Percentiles rank a stretch among this genome's conserved stretches.
Evolutionary conservation across 1,140 invertebrate genomes (phyloP).

Genomic region (Ptiloglossa arizonensis): DNA sequence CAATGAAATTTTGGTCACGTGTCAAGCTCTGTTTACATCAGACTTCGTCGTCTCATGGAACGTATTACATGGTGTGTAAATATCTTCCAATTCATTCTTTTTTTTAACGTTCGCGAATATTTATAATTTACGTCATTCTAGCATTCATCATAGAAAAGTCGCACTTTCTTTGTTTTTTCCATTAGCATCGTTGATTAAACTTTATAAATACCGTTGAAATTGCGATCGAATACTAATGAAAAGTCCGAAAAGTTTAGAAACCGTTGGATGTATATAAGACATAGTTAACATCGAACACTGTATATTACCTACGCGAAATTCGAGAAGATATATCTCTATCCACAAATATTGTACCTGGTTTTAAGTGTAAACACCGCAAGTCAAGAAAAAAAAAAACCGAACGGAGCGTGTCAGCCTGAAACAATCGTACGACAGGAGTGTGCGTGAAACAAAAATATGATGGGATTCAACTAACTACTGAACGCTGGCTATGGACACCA

Average conservation of each 20-base stretch:
- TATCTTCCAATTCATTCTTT: conserved; percentile 8
- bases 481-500: conserved; percentile 6
- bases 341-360: conserved; percentile 65
- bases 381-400: background rate
- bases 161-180: background rate
- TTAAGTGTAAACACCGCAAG: conserved; percentile 55
- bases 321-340: conserved; percentile 49
- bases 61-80: background rate
- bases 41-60: no score
- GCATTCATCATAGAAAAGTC: background rate
- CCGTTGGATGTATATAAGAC: conserved; percentile 46
- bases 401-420: background rate
- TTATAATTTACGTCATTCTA: background rate
- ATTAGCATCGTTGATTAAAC: conserved; percentile 1
- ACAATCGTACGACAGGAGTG: conserved; percentile 5
- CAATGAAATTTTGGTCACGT: no score
- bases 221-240: background rate
- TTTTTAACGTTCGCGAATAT: conserved; percentile 25
- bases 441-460: background rate
- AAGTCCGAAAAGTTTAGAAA: conserved; percentile 20
- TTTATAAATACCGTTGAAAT: background rate
- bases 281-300: conserved; percentile 63
- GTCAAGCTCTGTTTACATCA: no score
- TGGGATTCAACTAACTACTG: background rate
- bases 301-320: conserved; percentile 60